Base-by-base conservation (phyloP, 1,140 invertebrate species). In the Lithobius niger region DNA sequence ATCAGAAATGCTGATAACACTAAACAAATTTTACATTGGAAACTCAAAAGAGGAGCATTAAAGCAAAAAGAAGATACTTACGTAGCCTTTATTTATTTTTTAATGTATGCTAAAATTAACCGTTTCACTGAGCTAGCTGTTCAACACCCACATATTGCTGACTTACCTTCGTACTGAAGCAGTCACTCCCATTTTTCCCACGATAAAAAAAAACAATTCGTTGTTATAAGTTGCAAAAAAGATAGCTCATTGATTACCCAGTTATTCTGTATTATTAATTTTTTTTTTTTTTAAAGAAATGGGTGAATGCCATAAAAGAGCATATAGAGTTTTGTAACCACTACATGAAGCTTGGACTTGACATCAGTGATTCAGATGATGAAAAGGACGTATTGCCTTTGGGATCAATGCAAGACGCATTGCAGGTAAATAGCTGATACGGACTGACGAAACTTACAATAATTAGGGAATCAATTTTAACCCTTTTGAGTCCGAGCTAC, bases 301-400 rank as follows among this genome's bases (percentile, higher is more conserved):
- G 81, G 81, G 64, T 82, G 28, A 79, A 78, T 59, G 77, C 80
- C 0, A 62, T 83, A 3, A 74, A 75, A 57, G 80, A 83, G 59
- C 82, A 84, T 65, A 78, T 81, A 50, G 74, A 74, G n/a, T 84
- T 79, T 62, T 80, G 78, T 42, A 79, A 76, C 0, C 77, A 82
- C 62, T 83, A 83, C 59, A 67, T 81, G 27, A 77, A 77, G 66
- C 77, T 79, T 21, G 76, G 78, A 24, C 70, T 72, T 6, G 18
- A 52, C 24, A 60, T 67, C 26, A 69, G 67, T 1, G 61, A 66
- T 50, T 64, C 68, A 42, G 68, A 71, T 15, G 67, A 69, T n/a
- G 65, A 58, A 25, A 21, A 57, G 10, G 61, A 69, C 43, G 58
- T 71, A 42, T 65, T 76, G 26, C 69, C 73, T 25, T 61, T 76